Conservation (phyloP, 2,797 vertebrate species). For the Peromyscus aztecus region DNA sequence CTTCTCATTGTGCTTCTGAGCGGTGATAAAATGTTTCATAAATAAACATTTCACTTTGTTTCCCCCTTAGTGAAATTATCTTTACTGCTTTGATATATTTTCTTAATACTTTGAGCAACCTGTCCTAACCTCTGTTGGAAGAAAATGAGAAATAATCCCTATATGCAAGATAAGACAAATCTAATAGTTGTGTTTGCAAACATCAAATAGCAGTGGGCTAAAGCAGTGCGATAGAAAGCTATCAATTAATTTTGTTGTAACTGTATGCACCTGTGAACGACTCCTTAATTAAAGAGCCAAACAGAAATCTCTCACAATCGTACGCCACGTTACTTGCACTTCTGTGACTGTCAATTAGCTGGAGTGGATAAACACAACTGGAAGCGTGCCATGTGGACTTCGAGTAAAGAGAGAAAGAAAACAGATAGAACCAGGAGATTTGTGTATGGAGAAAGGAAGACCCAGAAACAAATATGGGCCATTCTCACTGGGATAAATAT, state of each 20-base stretch:
- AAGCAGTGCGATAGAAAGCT: slow-evolving; percentile 88
- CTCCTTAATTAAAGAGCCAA: slow-evolving; percentile 91
- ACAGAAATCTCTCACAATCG: slow-evolving; percentile 90
- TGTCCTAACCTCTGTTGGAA: slow-evolving; percentile 84
- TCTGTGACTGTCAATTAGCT: slow-evolving; percentile 89
- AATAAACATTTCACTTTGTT: slow-evolving; percentile 84
- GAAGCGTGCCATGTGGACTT: slow-evolving; percentile 88
- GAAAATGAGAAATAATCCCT: slow-evolving; percentile 84
- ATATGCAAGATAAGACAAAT: slow-evolving; percentile 82
- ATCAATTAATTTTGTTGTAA: slow-evolving; percentile 92
- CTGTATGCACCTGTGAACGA: slow-evolving; percentile 91
- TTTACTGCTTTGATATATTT: slow-evolving; percentile 85
- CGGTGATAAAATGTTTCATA: slow-evolving; percentile 83
- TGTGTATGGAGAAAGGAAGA: slow-evolving; percentile 82
- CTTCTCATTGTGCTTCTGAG: slow-evolving; percentile 69
- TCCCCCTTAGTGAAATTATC: slow-evolving; percentile 83
- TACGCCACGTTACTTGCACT: slow-evolving; percentile 89
- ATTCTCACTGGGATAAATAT: slow-evolving; percentile 81
- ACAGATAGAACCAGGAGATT: slow-evolving; percentile 81
- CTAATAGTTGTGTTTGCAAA: slow-evolving; percentile 86
- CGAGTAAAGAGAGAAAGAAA: slow-evolving; percentile 67
- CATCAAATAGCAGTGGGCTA: slow-evolving; percentile 85
- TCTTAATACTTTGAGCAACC: slow-evolving; percentile 83
- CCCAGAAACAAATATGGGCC: slow-evolving; percentile 79
- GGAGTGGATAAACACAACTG: slow-evolving; percentile 90